A percentile compares a stretch with the other conserved stretches of the same genome.
These are phyloP conservation scores for Meta bourneti DNA, from an alignment of 2,888 invertebrate genomes.

Conservation along the genomic window DNA sequence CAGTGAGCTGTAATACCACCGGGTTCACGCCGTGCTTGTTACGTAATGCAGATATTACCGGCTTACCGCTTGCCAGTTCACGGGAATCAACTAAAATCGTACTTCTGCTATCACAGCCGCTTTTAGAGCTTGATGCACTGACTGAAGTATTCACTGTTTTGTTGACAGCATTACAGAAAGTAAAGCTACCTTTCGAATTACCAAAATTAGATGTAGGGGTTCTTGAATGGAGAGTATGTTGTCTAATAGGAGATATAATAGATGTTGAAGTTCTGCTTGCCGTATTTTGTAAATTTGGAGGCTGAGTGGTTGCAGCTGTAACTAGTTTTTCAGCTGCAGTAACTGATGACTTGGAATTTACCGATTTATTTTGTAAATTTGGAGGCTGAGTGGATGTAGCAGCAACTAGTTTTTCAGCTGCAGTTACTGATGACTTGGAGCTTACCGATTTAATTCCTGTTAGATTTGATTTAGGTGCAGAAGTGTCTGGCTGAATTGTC, in stretches of 20 bases:
- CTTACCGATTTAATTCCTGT: background rate
- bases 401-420: background rate
- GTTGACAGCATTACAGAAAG: background rate
- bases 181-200: background rate
- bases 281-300: background rate
- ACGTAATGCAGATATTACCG: constrained; percentile 49
- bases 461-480: background rate
- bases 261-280: background rate
- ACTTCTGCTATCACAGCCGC: background rate
- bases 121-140: background rate
- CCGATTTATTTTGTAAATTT: background rate
- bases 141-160: background rate
- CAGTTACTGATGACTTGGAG: background rate
- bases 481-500: too few relatives aligned
- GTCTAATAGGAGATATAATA: background rate
- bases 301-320: background rate
- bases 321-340: background rate
- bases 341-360: background rate
- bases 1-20: constrained; percentile 56
- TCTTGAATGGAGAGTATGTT: background rate
- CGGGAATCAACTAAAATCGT: constrained; percentile 66
- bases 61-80: constrained; percentile 65
- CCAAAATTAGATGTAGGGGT: background rate
- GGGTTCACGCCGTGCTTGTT: constrained; percentile 48
- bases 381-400: background rate